A percentile compares a stretch with the other conserved stretches of the same genome.
Evolutionary conservation across 1,140 invertebrate genomes (phyloP).

Genomic region (Heliconius nattereri): DNA sequence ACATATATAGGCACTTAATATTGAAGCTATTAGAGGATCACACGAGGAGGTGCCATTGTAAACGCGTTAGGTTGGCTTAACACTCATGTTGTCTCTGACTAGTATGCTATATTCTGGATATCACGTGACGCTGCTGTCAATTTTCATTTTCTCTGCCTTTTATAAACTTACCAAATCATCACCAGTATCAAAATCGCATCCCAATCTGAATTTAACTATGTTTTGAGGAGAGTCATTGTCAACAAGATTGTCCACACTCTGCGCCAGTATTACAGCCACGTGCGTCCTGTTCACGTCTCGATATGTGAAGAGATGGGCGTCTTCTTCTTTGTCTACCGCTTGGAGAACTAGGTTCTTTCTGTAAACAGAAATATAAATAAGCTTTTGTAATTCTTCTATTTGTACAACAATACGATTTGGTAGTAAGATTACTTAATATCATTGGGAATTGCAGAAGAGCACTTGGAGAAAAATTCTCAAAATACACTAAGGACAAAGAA

Average conservation of each 20-base stretch:
- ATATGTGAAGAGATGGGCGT: conserved; percentile 87
- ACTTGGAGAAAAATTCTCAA: no score
- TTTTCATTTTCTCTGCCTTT: no score
- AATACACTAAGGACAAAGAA: no score
- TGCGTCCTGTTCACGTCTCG: conserved; percentile 87
- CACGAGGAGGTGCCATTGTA: no score
- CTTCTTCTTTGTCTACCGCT: conserved; percentile 87
- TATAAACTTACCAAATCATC: conserved; percentile 81
- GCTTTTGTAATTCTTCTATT: no score
- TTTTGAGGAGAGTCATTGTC: conserved; percentile 90
- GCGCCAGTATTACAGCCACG: conserved; percentile 86
- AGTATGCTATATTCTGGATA: background rate
- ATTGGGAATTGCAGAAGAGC: no score
- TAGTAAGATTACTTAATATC: no score
- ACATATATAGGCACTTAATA: no score
- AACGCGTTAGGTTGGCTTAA: no score
- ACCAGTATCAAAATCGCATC: conserved; percentile 82
- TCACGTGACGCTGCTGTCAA: background rate
- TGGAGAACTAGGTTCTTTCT: conserved; percentile 85
- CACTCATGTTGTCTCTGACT: no score
- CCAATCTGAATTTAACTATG: conserved; percentile 89
- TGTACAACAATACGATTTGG: no score
- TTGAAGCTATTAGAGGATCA: no score
- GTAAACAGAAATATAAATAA: conserved; percentile 41
- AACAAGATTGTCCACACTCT: conserved; percentile 89